phyloP scores from a whole-genome alignment of 2,888 invertebrate species.

The Spicauda simplicius region DNA sequence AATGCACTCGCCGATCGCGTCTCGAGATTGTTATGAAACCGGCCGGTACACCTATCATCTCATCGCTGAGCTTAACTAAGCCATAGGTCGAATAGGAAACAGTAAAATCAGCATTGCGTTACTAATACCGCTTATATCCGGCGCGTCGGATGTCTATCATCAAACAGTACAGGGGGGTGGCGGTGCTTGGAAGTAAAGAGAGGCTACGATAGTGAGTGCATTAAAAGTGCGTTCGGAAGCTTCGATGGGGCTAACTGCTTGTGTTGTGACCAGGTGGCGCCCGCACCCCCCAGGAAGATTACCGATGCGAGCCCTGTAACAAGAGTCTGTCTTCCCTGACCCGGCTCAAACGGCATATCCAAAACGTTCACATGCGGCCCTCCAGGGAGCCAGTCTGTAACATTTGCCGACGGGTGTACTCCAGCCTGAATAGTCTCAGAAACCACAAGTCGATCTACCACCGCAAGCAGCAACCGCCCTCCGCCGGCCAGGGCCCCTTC shows the following conservation, averaged over 20 bases:
- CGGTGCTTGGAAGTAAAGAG: constrained; percentile 75
- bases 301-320: constrained; percentile 96
- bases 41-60: constrained; percentile 54
- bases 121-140: constrained; percentile 77
- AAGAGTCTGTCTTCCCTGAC: constrained; percentile 94
- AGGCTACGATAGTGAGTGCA: constrained; percentile 83
- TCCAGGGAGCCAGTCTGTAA: constrained; percentile 96
- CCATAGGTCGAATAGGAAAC: constrained; percentile 58
- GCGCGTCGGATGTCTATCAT: constrained; percentile 74
- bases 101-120: constrained; percentile 50
- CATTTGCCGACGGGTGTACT: constrained; percentile 96
- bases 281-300: constrained; percentile 92
- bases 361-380: constrained; percentile 96
- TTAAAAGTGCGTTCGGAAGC: constrained; percentile 81
- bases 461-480: constrained; percentile 90
- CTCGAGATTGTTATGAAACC: constrained; percentile 58
- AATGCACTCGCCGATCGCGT: constrained; percentile 54
- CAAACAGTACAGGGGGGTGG: constrained; percentile 76
- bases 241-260: constrained; percentile 82
- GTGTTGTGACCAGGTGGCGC: constrained; percentile 88
- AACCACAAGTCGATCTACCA: constrained; percentile 97
- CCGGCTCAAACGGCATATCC: constrained; percentile 95
- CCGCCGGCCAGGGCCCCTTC: constrained; percentile 72
- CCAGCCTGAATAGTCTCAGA: constrained; percentile 94
- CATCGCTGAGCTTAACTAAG: constrained; percentile 69